Evolutionary conservation across 1,140 invertebrate species (phyloP).

Genomic region (Temnothorax longispinosus): DNA sequence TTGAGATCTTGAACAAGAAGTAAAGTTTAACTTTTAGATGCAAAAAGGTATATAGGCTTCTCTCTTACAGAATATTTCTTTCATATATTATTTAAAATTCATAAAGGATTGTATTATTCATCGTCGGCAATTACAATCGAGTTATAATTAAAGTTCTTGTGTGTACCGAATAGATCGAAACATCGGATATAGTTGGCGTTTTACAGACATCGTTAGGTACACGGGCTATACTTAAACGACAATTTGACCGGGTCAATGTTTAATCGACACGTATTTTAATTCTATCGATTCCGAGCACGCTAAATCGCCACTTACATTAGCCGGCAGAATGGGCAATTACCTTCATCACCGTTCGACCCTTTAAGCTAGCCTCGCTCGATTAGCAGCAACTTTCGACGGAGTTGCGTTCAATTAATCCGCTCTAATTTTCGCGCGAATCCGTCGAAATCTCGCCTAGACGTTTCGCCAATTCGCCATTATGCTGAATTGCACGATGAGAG

Average conservation of each 20-base stretch:
- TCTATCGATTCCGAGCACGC: conserved; percentile 62
- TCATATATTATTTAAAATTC: not conserved
- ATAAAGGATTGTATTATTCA: not conserved
- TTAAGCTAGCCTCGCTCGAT: conserved; percentile 59
- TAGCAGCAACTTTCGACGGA: conserved; percentile 64
- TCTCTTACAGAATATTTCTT: not conserved
- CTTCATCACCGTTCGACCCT: conserved; percentile 59
- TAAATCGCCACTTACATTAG: conserved; percentile 72
- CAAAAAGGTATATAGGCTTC: not conserved
- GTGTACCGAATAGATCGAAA: conserved; percentile 32
- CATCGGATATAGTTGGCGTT: conserved; percentile 5
- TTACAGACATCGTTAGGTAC: conserved; percentile 17
- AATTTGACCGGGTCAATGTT: conserved; percentile 62
- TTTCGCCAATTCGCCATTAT: conserved; percentile 28
- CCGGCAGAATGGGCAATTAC: conserved; percentile 58
- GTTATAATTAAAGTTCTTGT: conserved; percentile 17
- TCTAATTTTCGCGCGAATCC: conserved; percentile 62
- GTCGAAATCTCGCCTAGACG: conserved; percentile 22
- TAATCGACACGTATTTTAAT: conserved; percentile 71
- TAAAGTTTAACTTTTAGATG: not conserved
- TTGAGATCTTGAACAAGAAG: not conserved
- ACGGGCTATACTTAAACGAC: conserved; percentile 63
- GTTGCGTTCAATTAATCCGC: conserved; percentile 61
- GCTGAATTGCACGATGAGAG: not conserved
- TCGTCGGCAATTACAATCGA: not conserved